phyloP scores from a whole-genome alignment of 2,113 vertebrate species.

The Leuciscus idus region DNA sequence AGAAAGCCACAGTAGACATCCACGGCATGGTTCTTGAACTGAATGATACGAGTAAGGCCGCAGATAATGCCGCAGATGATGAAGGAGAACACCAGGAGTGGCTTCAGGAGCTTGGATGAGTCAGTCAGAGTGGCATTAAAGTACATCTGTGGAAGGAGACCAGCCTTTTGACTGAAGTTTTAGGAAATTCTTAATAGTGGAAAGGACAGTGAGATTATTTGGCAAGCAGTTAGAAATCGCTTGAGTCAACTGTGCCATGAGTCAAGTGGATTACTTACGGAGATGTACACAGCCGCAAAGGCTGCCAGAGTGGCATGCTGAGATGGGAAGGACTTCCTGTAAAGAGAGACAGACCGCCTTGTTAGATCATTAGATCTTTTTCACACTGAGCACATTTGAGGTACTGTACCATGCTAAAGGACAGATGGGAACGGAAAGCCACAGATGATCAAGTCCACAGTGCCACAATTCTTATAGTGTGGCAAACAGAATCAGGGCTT shows the following conservation, averaged over 20 bases:
- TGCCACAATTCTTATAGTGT: not conserved
- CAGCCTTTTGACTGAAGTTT: slow-evolving; percentile 13
- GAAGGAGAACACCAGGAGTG: slow-evolving; percentile 95
- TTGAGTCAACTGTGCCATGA: slow-evolving; percentile 23
- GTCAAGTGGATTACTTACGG: slow-evolving; percentile 83
- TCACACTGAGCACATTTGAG: slow-evolving; percentile 17
- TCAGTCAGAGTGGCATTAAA: slow-evolving; percentile 97
- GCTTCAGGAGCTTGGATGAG: slow-evolving; percentile 96
- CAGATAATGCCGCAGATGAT: slow-evolving; percentile 96
- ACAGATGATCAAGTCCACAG: slow-evolving; percentile 1
- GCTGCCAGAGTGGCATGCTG: slow-evolving; percentile 97
- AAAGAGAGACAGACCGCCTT: slow-evolving; percentile 59
- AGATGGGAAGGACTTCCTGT: slow-evolving; percentile 97
- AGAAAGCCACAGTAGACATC: slow-evolving; percentile 98
- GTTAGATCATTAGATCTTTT: slow-evolving; percentile 11
- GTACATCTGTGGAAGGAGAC: slow-evolving; percentile 88
- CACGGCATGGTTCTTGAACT: slow-evolving; percentile 98
- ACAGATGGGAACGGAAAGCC: slow-evolving; percentile 5
- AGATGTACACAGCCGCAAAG: slow-evolving; percentile 96
- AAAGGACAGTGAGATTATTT: slow-evolving; percentile 6
- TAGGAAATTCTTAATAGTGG: not conserved
- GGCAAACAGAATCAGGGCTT: not conserved
- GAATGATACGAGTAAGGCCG: slow-evolving; percentile 94
- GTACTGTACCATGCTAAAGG: not conserved
- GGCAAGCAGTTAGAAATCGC: not conserved